Conservation (phyloP, 2,797 vertebrate genomes). For the Limnodromus scolopaceus region DNA sequence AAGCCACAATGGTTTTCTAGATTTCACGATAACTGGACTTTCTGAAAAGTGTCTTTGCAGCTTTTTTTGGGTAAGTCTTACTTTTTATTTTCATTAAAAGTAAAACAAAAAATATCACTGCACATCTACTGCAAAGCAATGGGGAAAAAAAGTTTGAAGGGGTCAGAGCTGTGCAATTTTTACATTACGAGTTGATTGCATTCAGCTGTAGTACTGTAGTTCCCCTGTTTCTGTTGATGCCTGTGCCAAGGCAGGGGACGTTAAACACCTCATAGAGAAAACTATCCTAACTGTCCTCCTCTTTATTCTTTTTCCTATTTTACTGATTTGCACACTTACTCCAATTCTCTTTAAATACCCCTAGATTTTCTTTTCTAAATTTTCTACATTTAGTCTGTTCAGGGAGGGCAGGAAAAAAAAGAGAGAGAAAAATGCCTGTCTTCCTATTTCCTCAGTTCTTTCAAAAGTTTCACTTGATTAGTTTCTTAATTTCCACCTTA, state of each 20-base stretch:
- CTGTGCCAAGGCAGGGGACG: background rate
- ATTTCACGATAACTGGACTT: background rate
- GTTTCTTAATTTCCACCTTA: background rate
- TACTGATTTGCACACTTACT: background rate
- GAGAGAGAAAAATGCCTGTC: too few species aligned
- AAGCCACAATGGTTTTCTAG: background rate
- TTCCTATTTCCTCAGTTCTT: background rate
- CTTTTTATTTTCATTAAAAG: background rate
- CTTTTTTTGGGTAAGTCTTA: background rate
- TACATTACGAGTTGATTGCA: accelerated
- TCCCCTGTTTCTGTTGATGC: background rate
- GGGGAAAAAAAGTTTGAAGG: background rate
- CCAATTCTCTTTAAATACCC: background rate
- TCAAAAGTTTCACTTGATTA: background rate
- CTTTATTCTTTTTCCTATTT: background rate
- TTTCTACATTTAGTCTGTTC: background rate
- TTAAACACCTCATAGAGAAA: background rate
- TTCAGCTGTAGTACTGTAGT: background rate
- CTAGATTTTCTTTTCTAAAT: background rate
- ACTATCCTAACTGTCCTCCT: background rate
- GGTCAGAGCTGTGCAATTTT: background rate
- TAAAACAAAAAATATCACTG: background rate
- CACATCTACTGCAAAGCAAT: background rate
- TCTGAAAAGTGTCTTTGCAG: background rate
- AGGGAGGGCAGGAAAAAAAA: accelerated